phyloP scores from a whole-genome alignment of 2,797 vertebrate species.

The Poecilia velifera region DNA sequence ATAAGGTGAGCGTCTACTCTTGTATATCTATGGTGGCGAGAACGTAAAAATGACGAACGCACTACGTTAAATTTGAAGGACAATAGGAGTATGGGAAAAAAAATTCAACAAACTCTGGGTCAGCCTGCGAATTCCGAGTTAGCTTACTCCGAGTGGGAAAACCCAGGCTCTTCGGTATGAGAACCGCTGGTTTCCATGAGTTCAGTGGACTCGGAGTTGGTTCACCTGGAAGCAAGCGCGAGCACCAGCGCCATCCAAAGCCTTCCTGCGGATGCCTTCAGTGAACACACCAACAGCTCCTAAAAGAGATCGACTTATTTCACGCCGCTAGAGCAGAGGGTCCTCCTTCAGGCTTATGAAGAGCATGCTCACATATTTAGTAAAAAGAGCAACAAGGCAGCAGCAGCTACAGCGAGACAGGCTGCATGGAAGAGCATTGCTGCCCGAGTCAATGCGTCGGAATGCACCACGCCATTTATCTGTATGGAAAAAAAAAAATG shows the following conservation, averaged over 20 bases:
- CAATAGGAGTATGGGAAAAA: background rate
- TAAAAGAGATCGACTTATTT: constrained; percentile 1
- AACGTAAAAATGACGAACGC: constrained; percentile 1
- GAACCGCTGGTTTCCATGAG: background rate
- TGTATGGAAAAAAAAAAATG: too few species aligned
- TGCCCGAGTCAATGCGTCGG: constrained; percentile 1
- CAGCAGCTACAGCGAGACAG: background rate
- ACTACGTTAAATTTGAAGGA: background rate
- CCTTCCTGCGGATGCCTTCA: background rate
- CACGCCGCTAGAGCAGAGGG: background rate
- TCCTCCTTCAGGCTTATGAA: background rate
- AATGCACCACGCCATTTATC: background rate
- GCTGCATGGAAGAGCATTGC: background rate
- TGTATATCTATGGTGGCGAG: background rate
- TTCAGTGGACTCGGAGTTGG: background rate
- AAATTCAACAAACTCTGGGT: background rate
- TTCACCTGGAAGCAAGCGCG: background rate
- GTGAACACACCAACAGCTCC: background rate
- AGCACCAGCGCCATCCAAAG: background rate
- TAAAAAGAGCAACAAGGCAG: background rate
- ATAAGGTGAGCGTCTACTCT: background rate
- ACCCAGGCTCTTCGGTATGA: background rate
- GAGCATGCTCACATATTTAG: background rate
- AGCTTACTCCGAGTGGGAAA: background rate
- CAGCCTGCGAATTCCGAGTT: background rate